These are phyloP conservation scores for Baccha elongata DNA, from an alignment of 2,888 invertebrate species.

Conservation along the genomic window DNA sequence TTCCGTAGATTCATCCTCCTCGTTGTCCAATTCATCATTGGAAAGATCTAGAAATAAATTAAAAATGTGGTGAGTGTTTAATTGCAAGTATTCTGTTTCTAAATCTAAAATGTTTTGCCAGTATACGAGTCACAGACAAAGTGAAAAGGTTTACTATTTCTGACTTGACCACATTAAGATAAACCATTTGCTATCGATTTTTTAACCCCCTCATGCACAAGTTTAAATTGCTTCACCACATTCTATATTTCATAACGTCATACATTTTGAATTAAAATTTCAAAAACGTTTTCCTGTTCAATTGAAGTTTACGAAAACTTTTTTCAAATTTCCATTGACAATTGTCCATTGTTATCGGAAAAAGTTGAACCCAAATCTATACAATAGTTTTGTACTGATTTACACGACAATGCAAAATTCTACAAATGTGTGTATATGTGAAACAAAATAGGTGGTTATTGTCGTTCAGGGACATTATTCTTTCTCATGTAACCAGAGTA, in stretches of 20 bases:
- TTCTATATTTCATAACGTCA: too few relatives aligned
- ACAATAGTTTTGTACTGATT: slow-evolving; percentile 31
- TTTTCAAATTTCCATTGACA: slow-evolving; percentile 1
- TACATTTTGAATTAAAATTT: neutral
- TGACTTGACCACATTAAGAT: too few relatives aligned
- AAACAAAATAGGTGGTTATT: neutral
- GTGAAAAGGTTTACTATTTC: too few relatives aligned
- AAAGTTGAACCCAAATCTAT: slow-evolving; percentile 10
- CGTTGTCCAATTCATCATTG: slow-evolving; percentile 84
- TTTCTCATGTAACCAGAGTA: neutral
- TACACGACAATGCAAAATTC: slow-evolving; percentile 15
- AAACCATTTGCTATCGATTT: too few relatives aligned
- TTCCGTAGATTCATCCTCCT: slow-evolving; percentile 81
- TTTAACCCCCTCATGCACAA: too few relatives aligned
- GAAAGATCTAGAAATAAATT: slow-evolving; percentile 82
- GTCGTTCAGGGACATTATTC: slow-evolving; percentile 15
- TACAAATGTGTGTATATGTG: neutral
- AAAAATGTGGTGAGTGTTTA: too few relatives aligned
- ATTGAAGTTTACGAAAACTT: neutral
- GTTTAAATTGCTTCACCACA: neutral
- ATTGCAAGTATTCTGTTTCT: too few relatives aligned
- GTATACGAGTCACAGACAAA: too few relatives aligned
- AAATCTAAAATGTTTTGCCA: too few relatives aligned
- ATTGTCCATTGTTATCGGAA: slow-evolving; percentile 17
- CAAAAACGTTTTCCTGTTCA: neutral